Conservation (phyloP, 1,140 invertebrate species). For the Papilio machaon region DNA sequence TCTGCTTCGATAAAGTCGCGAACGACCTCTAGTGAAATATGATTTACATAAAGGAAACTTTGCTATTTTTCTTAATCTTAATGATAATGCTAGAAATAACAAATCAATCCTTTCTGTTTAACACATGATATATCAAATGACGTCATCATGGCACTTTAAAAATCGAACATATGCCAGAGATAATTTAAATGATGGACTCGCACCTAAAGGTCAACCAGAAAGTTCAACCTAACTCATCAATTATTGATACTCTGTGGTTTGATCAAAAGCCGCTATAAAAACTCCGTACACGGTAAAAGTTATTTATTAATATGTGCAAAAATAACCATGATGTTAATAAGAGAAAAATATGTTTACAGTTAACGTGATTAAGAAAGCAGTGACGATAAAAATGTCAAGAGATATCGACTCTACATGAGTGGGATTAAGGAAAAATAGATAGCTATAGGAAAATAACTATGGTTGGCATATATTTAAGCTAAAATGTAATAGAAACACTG, state of each 20-base stretch:
- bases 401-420: background rate
- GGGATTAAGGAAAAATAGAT: no score
- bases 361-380: no score
- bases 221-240: slow-evolving; percentile 39
- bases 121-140: slow-evolving; percentile 18
- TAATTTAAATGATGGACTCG: slow-evolving; percentile 28
- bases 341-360: background rate
- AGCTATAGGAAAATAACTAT: no score
- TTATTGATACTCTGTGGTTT: slow-evolving; percentile 34
- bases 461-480: no score
- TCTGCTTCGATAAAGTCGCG: no score
- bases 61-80: background rate
- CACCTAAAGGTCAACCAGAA: slow-evolving; percentile 39
- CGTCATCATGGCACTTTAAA: slow-evolving; percentile 32
- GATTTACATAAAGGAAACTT: no score
- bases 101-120: background rate
- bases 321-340: slow-evolving; percentile 13
- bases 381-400: background rate
- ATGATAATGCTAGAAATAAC: background rate
- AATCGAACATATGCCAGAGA: slow-evolving; percentile 34
- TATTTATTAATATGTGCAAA: slow-evolving; percentile 9
- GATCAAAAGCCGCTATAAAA: slow-evolving; percentile 20
- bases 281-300: slow-evolving; percentile 22
- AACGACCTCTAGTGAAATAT: no score
- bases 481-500: no score